Evolutionary conservation across 1,140 invertebrate genomes (phyloP).

Genomic region (Pseudomyrmex sp.): DNA sequence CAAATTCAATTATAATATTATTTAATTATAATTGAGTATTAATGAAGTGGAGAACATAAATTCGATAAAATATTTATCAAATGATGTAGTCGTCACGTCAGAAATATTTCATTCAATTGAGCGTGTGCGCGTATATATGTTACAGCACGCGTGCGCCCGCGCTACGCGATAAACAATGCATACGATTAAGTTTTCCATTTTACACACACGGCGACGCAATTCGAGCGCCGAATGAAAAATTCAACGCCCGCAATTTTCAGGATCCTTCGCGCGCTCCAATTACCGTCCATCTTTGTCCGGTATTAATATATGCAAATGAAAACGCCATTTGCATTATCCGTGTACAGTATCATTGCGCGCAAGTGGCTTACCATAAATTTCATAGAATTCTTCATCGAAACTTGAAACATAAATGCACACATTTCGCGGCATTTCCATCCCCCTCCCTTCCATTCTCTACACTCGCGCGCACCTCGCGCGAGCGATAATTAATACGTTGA

Average conservation of each 20-base stretch:
- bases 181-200: slow-evolving; percentile 60
- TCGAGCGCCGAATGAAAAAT: slow-evolving; percentile 40
- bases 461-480: not conserved
- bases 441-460: no score
- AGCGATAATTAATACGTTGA: slow-evolving; percentile 25
- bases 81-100: slow-evolving; percentile 20
- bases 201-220: slow-evolving; percentile 33
- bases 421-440: no score
- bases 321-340: slow-evolving; percentile 31
- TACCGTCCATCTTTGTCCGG: slow-evolving; percentile 36
- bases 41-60: slow-evolving; percentile 25
- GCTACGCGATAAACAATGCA: slow-evolving; percentile 38
- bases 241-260: slow-evolving; percentile 42
- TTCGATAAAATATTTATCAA: slow-evolving; percentile 39
- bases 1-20: slow-evolving; percentile 23
- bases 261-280: slow-evolving; percentile 47
- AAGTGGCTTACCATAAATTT: slow-evolving; percentile 35
- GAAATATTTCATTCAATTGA: slow-evolving; percentile 25
- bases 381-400: slow-evolving; percentile 17
- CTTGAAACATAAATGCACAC: not conserved
- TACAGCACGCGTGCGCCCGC: not conserved
- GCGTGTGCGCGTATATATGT: not conserved
- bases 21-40: not conserved
- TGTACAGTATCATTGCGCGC: not conserved
- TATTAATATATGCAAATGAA: slow-evolving; percentile 58